These are phyloP conservation scores for Teleopsis dalmanni DNA, from an alignment of 1,140 invertebrate species.

Conservation along the genomic window DNA sequence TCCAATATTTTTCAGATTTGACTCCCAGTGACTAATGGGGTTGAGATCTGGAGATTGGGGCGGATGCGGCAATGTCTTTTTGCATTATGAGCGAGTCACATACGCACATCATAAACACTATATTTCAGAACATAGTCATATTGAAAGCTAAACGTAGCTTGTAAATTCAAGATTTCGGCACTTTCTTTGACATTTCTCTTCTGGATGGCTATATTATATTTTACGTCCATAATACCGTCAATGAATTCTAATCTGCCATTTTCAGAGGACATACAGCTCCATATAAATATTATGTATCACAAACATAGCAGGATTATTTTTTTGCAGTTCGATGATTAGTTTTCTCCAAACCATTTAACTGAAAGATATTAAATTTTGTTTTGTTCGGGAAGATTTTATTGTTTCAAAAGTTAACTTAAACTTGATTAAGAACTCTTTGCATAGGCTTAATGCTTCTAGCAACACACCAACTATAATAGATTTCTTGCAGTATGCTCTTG, in stretches of 20 bases:
- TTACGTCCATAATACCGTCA: constrained; percentile 11
- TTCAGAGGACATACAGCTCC: constrained; percentile 27
- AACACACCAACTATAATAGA: background rate
- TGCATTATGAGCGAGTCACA: too few species aligned
- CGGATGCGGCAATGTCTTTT: too few species aligned
- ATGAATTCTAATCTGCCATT: constrained; percentile 14
- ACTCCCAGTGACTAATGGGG: too few species aligned
- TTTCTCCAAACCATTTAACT: constrained; percentile 15
- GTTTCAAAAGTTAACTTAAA: constrained; percentile 1
- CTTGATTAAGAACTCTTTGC: background rate
- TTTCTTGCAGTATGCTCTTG: background rate
- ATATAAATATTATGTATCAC: constrained; percentile 30
- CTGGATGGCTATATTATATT: too few species aligned
- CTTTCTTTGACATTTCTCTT: too few species aligned
- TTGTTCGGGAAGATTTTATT: constrained; percentile 11
- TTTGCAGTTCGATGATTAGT: constrained; percentile 4
- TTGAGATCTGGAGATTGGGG: too few species aligned
- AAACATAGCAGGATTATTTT: constrained; percentile 12
- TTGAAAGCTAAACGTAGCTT: background rate
- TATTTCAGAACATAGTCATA: constrained; percentile 2
- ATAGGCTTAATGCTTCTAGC: constrained; percentile 3
- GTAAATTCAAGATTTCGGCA: constrained; percentile 18
- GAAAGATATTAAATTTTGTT: constrained; percentile 16
- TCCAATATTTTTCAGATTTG: too few species aligned
- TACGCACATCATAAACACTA: too few species aligned